Evolutionary conservation across 2,113 vertebrate genomes (phyloP).

Genomic region (Osmerus mordax): DNA sequence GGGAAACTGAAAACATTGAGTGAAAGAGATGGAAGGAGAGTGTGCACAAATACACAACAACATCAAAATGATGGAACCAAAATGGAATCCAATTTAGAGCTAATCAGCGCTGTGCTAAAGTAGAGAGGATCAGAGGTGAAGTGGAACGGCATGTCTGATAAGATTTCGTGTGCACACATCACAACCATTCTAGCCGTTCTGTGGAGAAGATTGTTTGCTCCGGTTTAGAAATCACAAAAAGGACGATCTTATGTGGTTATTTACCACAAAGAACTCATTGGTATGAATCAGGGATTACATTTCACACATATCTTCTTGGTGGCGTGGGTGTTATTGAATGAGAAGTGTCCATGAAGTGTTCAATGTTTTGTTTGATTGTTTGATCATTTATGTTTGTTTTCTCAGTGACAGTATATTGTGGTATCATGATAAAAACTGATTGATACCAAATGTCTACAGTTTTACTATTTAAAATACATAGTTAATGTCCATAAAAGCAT

Average conservation of each 20-base stretch:
- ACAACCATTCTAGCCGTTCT: slow-evolving; percentile 29
- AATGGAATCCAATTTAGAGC: slow-evolving; percentile 55
- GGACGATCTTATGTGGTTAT: slow-evolving; percentile 37
- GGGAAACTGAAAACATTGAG: slow-evolving; percentile 23
- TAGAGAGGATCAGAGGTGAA: slow-evolving; percentile 44
- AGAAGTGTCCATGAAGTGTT: not conserved
- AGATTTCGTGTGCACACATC: slow-evolving; percentile 48
- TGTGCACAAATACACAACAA: slow-evolving; percentile 44
- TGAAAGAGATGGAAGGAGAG: slow-evolving; percentile 25
- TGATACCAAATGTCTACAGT: too few relatives aligned
- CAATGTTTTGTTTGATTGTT: too few relatives aligned
- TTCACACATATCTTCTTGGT: slow-evolving; percentile 10
- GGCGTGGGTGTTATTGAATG: not conserved
- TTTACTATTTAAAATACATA: too few relatives aligned
- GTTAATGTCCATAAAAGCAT: too few relatives aligned
- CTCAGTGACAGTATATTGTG: too few relatives aligned
- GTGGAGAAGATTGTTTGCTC: slow-evolving; percentile 30
- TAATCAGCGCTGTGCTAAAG: slow-evolving; percentile 44
- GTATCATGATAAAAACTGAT: too few relatives aligned
- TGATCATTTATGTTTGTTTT: too few relatives aligned
- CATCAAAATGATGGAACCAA: slow-evolving; percentile 41
- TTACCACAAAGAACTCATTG: slow-evolving; percentile 36
- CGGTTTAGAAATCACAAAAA: slow-evolving; percentile 33
- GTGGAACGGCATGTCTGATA: slow-evolving; percentile 55
- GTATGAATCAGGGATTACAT: slow-evolving; percentile 39